Base-by-base conservation (phyloP, 2,797 vertebrate genomes). In the Pseudochaenichthys georgianus region DNA sequence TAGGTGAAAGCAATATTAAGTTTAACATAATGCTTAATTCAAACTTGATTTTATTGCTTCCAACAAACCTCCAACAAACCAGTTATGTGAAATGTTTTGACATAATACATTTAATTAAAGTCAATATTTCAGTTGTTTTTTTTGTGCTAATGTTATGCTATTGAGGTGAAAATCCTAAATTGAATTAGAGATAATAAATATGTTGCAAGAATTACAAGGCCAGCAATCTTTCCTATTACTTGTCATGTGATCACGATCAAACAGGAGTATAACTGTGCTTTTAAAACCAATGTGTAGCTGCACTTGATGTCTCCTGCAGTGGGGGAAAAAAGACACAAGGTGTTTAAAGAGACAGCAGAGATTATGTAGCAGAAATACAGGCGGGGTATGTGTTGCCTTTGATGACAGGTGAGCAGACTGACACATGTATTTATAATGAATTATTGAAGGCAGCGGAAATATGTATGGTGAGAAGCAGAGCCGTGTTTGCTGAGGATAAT, bases 371-470 rank as follows among this genome's bases (percentile, higher is more conserved):
- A 54, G 67, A 64, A 76, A 67, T 67, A 55, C 52, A 80, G 6
- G 6, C 6, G n/a, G 41, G 63, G 72, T 42, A 70, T 53, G 54
- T 55, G 70, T 82, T 78, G 59, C 55, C 70, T 84, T 77, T 83
- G 73, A 88, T 79, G 59, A 75, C 71, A 77, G 70, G 55, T 59
- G 71, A 84, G 72, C 54, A 81, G 81, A 74, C 72, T 50, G 69
- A 52, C 73, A 86, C 68, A 50, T 78, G 80, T 72, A 73, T 85
- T 79, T 74, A 80, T 73, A 46, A 64, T 92, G 76, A 90, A 91
- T 92, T 89, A 90, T 88, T 90, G 46, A 94, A 71, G 76, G 73
- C 46, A 77, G 52, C 31, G 91, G 64, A 92, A 93, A 91, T 92
- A 93, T 94, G 91, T 28, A 91, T 87, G 55, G 23, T 12, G 60